phyloP scores from a whole-genome alignment of 2,888 invertebrate species.

The Oscheius onirici region DNA sequence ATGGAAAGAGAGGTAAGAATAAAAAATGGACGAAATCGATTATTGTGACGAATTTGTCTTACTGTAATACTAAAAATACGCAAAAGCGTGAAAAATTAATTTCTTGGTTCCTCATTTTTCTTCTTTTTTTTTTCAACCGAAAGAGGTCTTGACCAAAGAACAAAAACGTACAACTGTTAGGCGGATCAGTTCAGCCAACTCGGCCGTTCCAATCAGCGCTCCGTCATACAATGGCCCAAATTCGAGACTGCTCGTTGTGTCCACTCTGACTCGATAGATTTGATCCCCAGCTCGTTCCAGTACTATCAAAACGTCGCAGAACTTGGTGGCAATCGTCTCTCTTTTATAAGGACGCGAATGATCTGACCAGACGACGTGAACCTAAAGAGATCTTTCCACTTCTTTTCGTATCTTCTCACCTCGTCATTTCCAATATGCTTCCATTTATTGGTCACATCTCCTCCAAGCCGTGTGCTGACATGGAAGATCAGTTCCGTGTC shows the following conservation, averaged over 20 bases:
- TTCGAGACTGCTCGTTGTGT: slow-evolving; percentile 62
- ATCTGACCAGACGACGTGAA: slow-evolving; percentile 99
- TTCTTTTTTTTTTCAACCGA: no score
- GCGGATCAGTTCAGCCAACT: slow-evolving; percentile 85
- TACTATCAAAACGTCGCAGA: slow-evolving; percentile 95
- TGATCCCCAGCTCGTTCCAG: slow-evolving; percentile 80
- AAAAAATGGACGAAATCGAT: no score
- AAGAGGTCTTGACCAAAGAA: no score
- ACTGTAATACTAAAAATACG: not conserved
- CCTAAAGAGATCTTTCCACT: slow-evolving; percentile 76
- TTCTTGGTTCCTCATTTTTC: no score
- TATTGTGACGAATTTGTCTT: not conserved
- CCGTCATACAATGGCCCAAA: slow-evolving; percentile 96
- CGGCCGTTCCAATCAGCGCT: slow-evolving; percentile 81
- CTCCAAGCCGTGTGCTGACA: slow-evolving; percentile 95
- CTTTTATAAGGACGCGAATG: slow-evolving; percentile 92
- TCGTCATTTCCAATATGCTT: slow-evolving; percentile 74
- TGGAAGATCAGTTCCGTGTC: slow-evolving; percentile 80
- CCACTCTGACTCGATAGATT: slow-evolving; percentile 64
- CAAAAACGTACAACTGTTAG: slow-evolving; percentile 81
- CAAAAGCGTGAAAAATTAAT: not conserved
- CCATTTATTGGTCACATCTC: slow-evolving; percentile 70
- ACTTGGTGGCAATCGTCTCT: slow-evolving; percentile 97
- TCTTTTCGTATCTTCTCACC: slow-evolving; percentile 29
- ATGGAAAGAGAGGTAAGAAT: no score